These are phyloP conservation scores for Conus ventricosus DNA, from an alignment of 1,140 invertebrate genomes.

Conservation along the genomic window DNA sequence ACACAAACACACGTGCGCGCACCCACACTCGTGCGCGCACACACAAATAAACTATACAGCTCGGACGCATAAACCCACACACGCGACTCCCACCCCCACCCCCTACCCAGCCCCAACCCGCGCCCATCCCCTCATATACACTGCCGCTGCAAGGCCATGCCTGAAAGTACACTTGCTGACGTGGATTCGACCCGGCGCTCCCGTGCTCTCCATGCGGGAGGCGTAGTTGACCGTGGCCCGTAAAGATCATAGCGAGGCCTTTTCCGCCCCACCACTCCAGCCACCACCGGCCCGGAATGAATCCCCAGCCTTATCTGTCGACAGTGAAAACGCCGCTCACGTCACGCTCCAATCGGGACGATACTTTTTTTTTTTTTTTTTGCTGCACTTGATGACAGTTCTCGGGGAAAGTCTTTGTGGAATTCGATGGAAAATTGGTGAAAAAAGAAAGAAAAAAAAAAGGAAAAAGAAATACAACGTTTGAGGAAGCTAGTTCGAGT, in stretches of 20 bases:
- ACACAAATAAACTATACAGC: background rate
- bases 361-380: background rate
- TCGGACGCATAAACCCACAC: background rate
- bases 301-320: constrained; percentile 90
- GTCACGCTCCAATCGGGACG: background rate
- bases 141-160: constrained; percentile 18
- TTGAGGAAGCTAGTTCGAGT: no score
- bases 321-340: background rate
- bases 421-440: no score
- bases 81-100: no score
- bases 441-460: no score
- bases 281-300: constrained; percentile 80
- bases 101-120: no score
- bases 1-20: background rate
- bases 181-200: constrained; percentile 54
- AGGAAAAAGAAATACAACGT: no score
- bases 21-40: background rate
- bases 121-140: no score
- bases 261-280: constrained; percentile 64
- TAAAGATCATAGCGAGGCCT: constrained; percentile 66
- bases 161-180: constrained; percentile 53
- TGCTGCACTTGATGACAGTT: background rate
- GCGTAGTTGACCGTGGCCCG: constrained; percentile 69
- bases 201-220: constrained; percentile 68
- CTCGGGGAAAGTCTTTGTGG: background rate